Percentiles rank a stretch among this genome's conserved stretches.
phyloP scores from a whole-genome alignment of 2,113 vertebrate genomes.

The Thymallus thymallus region DNA sequence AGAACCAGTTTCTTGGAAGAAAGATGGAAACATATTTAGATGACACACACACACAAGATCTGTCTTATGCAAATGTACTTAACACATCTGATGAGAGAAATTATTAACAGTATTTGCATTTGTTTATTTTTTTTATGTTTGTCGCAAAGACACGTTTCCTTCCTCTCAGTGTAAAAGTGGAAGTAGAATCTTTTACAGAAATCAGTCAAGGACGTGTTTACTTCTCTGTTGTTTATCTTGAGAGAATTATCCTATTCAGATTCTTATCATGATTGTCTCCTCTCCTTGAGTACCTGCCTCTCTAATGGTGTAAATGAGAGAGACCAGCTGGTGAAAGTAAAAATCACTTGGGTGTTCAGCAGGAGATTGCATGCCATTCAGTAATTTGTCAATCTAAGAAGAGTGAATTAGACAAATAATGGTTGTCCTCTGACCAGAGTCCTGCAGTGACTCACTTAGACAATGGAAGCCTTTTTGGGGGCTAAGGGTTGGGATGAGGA shows the following conservation, averaged over 20 bases:
- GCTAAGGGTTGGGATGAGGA: background rate
- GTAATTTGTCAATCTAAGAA: background rate
- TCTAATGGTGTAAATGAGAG: background rate
- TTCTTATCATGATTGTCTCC: background rate
- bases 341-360: background rate
- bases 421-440: background rate
- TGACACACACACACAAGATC: background rate
- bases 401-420: background rate
- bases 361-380: background rate
- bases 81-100: background rate
- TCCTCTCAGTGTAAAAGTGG: background rate
- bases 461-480: background rate
- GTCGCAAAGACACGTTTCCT: too few species aligned
- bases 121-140: too few species aligned
- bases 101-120: background rate
- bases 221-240: background rate
- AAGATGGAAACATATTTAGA: background rate
- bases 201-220: background rate
- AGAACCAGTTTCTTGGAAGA: background rate
- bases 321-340: background rate
- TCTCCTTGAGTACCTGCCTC: background rate
- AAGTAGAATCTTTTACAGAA: background rate
- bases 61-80: background rate
- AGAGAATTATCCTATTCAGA: background rate
- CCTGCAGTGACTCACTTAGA: background rate